Conservation (phyloP, 1,140 invertebrate species). For the Psilanteris sp. region DNA sequence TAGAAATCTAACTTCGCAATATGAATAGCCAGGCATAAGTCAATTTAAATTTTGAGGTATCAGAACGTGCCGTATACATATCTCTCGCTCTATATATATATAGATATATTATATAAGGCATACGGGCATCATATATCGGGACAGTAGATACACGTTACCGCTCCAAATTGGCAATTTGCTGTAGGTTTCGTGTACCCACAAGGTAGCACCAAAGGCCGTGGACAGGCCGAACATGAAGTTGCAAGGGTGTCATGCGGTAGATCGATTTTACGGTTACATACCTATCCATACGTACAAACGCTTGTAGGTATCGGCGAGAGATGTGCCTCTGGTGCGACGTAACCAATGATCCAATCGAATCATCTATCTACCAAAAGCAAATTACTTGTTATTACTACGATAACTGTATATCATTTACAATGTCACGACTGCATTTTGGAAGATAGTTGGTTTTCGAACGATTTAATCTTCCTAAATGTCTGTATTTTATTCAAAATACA, state of each 20-base stretch:
- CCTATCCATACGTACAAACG: conserved; percentile 37
- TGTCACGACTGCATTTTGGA: background rate
- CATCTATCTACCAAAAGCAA: conserved; percentile 32
- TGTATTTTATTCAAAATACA: background rate
- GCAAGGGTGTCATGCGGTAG: conserved; percentile 52
- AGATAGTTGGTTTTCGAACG: background rate
- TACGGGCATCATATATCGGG: conserved; percentile 42
- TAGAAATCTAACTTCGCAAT: conserved; percentile 1
- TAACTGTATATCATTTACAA: conserved; percentile 25
- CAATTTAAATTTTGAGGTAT: conserved; percentile 26
- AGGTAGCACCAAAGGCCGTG: conserved; percentile 51
- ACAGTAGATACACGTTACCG: conserved; percentile 45
- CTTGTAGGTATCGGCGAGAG: conserved; percentile 20
- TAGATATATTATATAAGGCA: conserved; percentile 44
- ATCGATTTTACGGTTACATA: conserved; percentile 55
- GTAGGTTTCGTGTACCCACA: conserved; percentile 55
- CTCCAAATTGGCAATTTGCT: conserved; percentile 58
- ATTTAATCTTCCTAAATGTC: conserved; percentile 7
- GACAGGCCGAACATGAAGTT: conserved; percentile 49
- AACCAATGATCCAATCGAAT: conserved; percentile 51
- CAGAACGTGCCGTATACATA: background rate
- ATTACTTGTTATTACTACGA: conserved; percentile 43
- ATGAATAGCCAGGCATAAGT: conserved; percentile 1
- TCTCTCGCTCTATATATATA: too few species aligned
- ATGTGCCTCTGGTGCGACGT: conserved; percentile 23